These are phyloP conservation scores for Prunella himalayana DNA, from an alignment of 2,113 vertebrate species.

Conservation along the genomic window DNA sequence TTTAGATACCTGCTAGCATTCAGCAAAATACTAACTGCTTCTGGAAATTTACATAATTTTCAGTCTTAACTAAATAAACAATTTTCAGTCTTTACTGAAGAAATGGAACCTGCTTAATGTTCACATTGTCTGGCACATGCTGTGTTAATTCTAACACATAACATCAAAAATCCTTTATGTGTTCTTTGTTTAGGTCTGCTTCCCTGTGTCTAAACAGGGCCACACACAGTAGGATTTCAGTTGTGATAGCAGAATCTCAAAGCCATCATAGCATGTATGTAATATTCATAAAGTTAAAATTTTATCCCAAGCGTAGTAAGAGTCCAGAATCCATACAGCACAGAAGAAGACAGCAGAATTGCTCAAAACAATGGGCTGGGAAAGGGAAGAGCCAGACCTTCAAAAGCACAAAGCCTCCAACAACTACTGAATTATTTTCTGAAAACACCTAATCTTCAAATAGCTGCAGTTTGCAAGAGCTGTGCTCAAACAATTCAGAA, in stretches of 20 bases:
- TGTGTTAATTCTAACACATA: neutral
- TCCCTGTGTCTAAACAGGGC: neutral
- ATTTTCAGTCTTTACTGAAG: neutral
- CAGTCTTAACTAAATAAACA: neutral
- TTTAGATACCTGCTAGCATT: neutral
- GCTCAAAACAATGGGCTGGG: neutral
- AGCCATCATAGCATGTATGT: neutral
- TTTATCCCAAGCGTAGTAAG: neutral
- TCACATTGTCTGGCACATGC: rapidly evolving
- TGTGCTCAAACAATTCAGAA: neutral
- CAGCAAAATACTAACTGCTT: neutral
- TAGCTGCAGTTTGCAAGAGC: neutral
- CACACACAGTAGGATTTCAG: neutral
- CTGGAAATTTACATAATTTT: neutral
- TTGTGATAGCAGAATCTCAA: neutral
- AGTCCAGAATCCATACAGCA: neutral
- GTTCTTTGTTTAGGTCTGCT: neutral
- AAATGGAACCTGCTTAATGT: neutral
- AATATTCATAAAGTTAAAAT: neutral
- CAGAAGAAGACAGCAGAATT: neutral
- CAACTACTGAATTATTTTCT: neutral
- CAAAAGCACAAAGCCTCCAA: neutral
- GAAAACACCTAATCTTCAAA: neutral
- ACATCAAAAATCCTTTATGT: neutral
- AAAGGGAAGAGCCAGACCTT: neutral